Evolutionary conservation across 1,140 invertebrate genomes (phyloP).

Genomic region (Sweltsa coloradensis): DNA sequence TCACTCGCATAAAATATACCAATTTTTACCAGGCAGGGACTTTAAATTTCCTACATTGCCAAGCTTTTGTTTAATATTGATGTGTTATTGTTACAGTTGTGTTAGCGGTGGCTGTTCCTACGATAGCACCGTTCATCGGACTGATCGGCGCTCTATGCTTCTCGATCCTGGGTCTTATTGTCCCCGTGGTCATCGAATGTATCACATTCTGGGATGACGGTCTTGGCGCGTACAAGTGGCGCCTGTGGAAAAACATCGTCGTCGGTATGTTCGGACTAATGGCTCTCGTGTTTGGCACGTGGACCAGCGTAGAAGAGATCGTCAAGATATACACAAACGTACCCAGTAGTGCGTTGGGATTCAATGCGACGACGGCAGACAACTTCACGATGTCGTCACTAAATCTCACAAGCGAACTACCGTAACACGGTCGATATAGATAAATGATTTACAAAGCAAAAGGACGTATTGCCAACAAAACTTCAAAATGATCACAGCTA

Average conservation of each 20-base stretch:
- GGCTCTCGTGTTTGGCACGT: constrained; percentile 69
- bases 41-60: too few relatives aligned
- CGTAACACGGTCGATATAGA: too few relatives aligned
- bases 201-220: constrained; percentile 63
- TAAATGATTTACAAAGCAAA: too few relatives aligned
- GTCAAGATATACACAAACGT: constrained; percentile 27
- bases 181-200: constrained; percentile 80
- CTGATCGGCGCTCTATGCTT: constrained; percentile 91
- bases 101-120: constrained; percentile 75
- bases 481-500: too few relatives aligned
- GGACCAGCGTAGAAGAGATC: constrained; percentile 59
- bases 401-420: too few relatives aligned
- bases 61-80: too few relatives aligned
- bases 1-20: too few relatives aligned
- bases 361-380: too few relatives aligned
- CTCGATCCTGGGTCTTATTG: constrained; percentile 81
- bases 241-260: constrained; percentile 64
- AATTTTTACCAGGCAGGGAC: too few relatives aligned
- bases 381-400: too few relatives aligned
- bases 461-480: too few relatives aligned
- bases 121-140: constrained; percentile 80
- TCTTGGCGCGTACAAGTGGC: constrained; percentile 53
- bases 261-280: constrained; percentile 58
- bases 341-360: neutral
- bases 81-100: constrained; percentile 53